Percentiles rank a stretch among this genome's conserved stretches.
Evolutionary conservation across 2,113 vertebrate genomes (phyloP).

Genomic region (Haemorhous mexicanus): DNA sequence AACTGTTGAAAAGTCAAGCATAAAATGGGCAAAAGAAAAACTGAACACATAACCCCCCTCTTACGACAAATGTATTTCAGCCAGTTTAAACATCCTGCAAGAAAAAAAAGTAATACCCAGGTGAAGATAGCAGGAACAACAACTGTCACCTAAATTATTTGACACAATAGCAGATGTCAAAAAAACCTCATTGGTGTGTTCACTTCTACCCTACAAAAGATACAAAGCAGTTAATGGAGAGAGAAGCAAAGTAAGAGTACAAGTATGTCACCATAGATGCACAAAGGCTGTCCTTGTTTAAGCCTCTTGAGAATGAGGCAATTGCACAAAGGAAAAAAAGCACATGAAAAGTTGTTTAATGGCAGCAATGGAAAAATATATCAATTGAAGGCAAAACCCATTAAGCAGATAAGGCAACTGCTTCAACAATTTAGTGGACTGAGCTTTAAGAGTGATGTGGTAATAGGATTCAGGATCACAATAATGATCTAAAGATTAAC

Average conservation of each 20-base stretch:
- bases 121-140: neutral
- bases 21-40: neutral
- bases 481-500: neutral
- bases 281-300: constrained; percentile 8
- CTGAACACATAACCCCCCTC: neutral
- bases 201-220: neutral
- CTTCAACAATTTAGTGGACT: neutral
- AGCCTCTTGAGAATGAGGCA: constrained; percentile 9
- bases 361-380: neutral
- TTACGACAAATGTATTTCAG: neutral
- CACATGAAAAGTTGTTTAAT: neutral
- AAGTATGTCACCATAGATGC: neutral
- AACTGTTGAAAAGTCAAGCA: neutral
- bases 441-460: neutral
- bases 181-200: neutral
- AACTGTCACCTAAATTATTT: neutral
- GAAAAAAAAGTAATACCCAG: neutral
- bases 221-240: neutral
- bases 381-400: neutral
- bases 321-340: neutral
- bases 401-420: constrained; percentile 8
- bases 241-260: neutral
- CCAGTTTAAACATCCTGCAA: neutral
- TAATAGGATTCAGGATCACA: neutral
- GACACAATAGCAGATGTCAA: neutral